Evolutionary conservation across 2,797 vertebrate genomes (phyloP).

Genomic region (Meriones psammophilus): DNA sequence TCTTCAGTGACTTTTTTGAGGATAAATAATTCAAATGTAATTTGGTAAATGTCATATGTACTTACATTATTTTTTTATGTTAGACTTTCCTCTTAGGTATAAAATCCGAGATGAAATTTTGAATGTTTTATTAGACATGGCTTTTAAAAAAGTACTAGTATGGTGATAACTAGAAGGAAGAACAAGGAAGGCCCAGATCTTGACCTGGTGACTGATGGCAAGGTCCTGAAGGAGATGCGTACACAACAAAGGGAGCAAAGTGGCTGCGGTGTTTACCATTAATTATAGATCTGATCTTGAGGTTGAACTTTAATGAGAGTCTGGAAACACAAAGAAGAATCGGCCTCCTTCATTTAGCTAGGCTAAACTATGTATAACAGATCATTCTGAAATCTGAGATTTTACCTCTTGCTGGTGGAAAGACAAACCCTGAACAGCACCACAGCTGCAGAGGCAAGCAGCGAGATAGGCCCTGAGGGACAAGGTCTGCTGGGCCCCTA

Average conservation of each 20-base stretch:
- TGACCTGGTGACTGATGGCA: background rate
- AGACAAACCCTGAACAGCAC: background rate
- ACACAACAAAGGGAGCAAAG: background rate
- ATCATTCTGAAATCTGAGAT: background rate
- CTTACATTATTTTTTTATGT: background rate
- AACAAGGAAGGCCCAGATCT: background rate
- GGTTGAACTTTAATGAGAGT: background rate
- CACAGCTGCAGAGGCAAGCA: background rate
- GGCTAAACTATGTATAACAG: background rate
- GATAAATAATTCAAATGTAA: constrained; percentile 14
- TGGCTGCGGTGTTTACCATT: background rate
- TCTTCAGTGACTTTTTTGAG: background rate
- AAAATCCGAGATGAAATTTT: constrained; percentile 11
- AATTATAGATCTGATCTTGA: background rate
- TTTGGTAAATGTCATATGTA: background rate
- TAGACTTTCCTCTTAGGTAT: background rate
- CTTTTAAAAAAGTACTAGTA: background rate
- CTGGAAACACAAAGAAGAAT: background rate
- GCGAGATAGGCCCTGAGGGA: background rate
- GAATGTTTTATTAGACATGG: background rate
- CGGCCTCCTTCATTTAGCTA: background rate
- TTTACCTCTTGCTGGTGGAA: background rate
- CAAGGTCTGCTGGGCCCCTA: background rate
- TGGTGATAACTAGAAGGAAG: background rate
- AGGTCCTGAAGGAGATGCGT: background rate